Evolutionary conservation across 2,113 vertebrate genomes (phyloP), one percentile per base, ranked within the genome.

Genomic region (Melospiza georgiana): DNA sequence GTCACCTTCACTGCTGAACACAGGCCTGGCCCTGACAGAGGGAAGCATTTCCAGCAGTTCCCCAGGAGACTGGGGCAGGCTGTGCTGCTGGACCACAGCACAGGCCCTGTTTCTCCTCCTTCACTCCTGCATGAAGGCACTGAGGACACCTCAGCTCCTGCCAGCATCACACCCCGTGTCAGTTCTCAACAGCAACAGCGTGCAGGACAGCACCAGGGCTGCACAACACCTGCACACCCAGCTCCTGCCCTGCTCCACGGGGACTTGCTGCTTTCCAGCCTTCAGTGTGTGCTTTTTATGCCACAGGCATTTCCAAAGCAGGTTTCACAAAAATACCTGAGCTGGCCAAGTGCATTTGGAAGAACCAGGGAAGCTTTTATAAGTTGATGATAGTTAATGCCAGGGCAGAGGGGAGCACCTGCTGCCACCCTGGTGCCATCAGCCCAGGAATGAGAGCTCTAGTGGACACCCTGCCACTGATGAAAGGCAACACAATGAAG

Each of bases 41-140:
- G 5, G 61, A 13, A 92, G 54, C 41, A 6, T 65, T 68, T 69
- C 66, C 76, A 69, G 72, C 65, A 17, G 11, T 30, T 14, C 46
- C 20, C 51, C 8, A 2, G 5, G 63, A 49, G 35, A 41, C 61
- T 71, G 90, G 51, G 66, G 25, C 63, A 80, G 55, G 59, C 65
- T 69, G 33, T 80, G 90, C 72, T 1, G 1, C 37, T 25, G 74
- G n/a, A 58, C 28, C 3, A 0, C 55, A 52, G 52, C 28, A 1
- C 0, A 0, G 63, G 20, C 49, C 27, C 39, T 15, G 33, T 58
- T 79, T 75, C 4, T 2, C 44, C 63, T 46, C 71, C n/a, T n/a
- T 93, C 22, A 2, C 39, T 80, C n/a, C 78, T 79, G 61, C 54
- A 10, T 6, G 22, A 74, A 66, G 41, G 55, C 69, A 51, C 69